Conservation (phyloP, 2,888 invertebrate genomes). For the Cheilosia impressa region DNA sequence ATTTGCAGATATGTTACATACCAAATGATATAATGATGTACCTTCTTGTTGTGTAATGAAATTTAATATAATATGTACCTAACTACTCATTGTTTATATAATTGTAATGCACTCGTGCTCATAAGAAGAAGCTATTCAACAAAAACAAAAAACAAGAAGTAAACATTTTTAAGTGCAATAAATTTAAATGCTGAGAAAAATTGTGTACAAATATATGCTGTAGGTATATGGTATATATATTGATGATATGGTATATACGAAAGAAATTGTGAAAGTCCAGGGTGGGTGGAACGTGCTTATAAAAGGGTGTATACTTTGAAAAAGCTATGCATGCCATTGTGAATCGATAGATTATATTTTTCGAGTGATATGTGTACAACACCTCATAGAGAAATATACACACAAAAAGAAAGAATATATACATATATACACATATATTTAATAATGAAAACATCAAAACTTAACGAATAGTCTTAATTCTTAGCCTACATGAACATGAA, state of each 20-base stretch:
- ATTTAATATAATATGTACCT: constrained; percentile 39
- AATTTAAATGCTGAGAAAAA: constrained; percentile 18
- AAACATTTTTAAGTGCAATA: constrained; percentile 7
- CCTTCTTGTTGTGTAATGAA: constrained; percentile 26
- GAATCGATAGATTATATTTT: constrained; percentile 62
- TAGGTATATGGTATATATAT: background rate
- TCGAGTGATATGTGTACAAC: constrained; percentile 74
- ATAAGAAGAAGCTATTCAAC: constrained; percentile 3
- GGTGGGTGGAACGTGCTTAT: background rate
- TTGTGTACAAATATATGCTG: constrained; percentile 14
- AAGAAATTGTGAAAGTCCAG: constrained; percentile 12
- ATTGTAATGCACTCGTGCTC: constrained; percentile 49
- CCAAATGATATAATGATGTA: constrained; percentile 49
- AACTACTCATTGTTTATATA: constrained; percentile 51
- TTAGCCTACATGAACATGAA: constrained; percentile 29
- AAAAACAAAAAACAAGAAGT: background rate
- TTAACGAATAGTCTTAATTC: constrained; percentile 40
- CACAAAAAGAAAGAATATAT: constrained; percentile 24
- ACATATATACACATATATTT: constrained; percentile 13
- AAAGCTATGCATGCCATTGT: constrained; percentile 35
- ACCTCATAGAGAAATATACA: constrained; percentile 67
- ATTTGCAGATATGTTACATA: constrained; percentile 10
- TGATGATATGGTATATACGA: background rate
- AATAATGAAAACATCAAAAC: constrained; percentile 22
- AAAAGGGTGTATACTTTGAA: background rate